Evolutionary conservation across 2,113 vertebrate genomes (phyloP).

Genomic region (Grammomys dolichurus): DNA sequence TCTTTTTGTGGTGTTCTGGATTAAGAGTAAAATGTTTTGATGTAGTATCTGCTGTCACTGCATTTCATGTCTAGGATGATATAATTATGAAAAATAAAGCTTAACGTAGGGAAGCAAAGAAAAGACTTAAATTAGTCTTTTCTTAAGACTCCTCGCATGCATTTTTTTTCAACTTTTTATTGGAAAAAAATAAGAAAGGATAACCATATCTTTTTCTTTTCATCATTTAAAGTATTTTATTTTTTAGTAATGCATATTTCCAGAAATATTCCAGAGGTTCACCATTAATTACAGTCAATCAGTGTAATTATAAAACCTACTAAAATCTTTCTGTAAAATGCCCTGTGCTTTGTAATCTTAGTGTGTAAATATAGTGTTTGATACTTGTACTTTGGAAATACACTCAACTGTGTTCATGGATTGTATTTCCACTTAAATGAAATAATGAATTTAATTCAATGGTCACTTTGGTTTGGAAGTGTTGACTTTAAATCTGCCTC

Average conservation of each 20-base stretch:
- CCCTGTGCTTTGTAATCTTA: neutral
- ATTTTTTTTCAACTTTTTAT: neutral
- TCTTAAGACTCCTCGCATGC: neutral
- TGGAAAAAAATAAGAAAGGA: neutral
- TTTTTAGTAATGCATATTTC: neutral
- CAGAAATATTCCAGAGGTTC: neutral
- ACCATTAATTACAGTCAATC: neutral
- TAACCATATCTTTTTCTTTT: neutral
- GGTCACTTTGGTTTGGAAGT: neutral
- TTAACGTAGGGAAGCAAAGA: slow-evolving; percentile 40
- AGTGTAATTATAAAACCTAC: neutral
- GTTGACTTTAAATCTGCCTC: neutral
- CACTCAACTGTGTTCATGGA: neutral
- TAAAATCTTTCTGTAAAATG: neutral
- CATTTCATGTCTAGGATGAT: slow-evolving; percentile 72
- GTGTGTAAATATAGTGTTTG: neutral
- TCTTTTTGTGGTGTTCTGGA: slow-evolving; percentile 59
- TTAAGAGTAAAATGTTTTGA: slow-evolving; percentile 81
- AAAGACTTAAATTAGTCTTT: neutral
- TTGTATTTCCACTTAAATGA: neutral
- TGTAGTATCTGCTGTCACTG: slow-evolving; percentile 71
- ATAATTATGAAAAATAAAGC: slow-evolving; percentile 79
- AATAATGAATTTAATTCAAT: neutral
- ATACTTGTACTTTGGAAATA: neutral
- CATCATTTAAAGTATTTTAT: neutral